A percentile compares a stretch with the other conserved stretches of the same genome.
phyloP scores from a whole-genome alignment of 2,888 invertebrate species.

The Stomorhina lunata region DNA sequence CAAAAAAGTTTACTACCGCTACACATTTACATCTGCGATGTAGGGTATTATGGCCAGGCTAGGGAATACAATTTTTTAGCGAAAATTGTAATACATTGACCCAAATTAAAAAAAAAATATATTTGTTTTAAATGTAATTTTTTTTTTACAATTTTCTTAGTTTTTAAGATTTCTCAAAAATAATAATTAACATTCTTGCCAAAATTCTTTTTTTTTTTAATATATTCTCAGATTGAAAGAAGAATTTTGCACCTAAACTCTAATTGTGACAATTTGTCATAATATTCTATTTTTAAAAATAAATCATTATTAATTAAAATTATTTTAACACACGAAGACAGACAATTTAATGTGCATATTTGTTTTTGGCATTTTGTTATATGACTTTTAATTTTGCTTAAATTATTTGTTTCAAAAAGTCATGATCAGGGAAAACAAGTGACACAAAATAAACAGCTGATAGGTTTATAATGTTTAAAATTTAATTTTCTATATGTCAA shows the following conservation, averaged over 20 bases:
- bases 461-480: background rate
- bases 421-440: background rate
- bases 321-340: background rate
- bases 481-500: too few species aligned
- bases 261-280: slow-evolving; percentile 23
- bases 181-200: background rate
- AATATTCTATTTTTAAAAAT: background rate
- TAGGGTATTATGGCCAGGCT: too few species aligned
- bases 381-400: background rate
- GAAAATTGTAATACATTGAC: too few species aligned
- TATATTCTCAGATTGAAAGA: slow-evolving; percentile 13
- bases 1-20: too few species aligned
- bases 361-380: background rate
- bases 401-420: background rate
- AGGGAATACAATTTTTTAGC: too few species aligned
- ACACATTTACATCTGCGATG: too few species aligned
- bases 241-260: background rate
- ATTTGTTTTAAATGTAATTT: too few species aligned
- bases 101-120: too few species aligned
- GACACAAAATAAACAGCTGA: slow-evolving; percentile 1
- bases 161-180: background rate
- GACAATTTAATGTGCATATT: background rate
- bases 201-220: background rate
- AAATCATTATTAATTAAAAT: background rate
- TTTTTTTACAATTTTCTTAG: too few species aligned